Base-by-base conservation (phyloP, 2,888 invertebrate genomes). In the Nemotelus nigrinus region DNA sequence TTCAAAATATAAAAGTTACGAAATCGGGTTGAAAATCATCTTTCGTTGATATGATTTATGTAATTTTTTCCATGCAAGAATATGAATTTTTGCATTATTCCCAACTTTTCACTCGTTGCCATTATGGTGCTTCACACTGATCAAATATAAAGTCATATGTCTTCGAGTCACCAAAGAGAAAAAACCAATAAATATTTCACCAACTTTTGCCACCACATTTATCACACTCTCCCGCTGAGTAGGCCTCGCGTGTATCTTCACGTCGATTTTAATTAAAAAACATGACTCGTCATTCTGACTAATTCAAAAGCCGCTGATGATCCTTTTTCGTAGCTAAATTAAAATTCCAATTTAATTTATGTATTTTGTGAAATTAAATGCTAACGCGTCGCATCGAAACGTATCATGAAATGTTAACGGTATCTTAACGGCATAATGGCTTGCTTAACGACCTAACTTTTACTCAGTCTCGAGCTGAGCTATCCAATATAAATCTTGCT, bases 341-440 rank as follows among this genome's bases (percentile, higher is more conserved):
- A 74, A 74, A 74, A 63, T 71, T 74, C 63, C 48, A 39, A 48
- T 60, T 43, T 60, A 74, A 60, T 60, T 74, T 60, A 74, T 71
- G 60, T 39, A 41, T 58, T 58, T 57, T 8, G 6, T 8, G 41
- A 58, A 57, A 58, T 72, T 74, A 71, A 71, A 71, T 55, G 57
- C 44, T 55, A 71, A 71, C 68, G 58, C 47, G 45, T 72, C 72
- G 43, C 72, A 45, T 58, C 45, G 10, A 39, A 48, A 68, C 39
- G 68, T 10, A 58, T 25, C 44, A 48, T 48, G 10, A 48, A 55
- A 60, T 60, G 10, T 60, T 41, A 74, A 74, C 63, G 48, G 60
- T 41, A 8, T 57, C 63, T 74, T 63, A 43, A 3, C 48, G 60
- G 50, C 47, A 60, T 60, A 74, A 74, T 74, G 57, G 74, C 39